Evolutionary conservation across 2,888 invertebrate genomes (phyloP).

Genomic region (Aricia artaxerxes): DNA sequence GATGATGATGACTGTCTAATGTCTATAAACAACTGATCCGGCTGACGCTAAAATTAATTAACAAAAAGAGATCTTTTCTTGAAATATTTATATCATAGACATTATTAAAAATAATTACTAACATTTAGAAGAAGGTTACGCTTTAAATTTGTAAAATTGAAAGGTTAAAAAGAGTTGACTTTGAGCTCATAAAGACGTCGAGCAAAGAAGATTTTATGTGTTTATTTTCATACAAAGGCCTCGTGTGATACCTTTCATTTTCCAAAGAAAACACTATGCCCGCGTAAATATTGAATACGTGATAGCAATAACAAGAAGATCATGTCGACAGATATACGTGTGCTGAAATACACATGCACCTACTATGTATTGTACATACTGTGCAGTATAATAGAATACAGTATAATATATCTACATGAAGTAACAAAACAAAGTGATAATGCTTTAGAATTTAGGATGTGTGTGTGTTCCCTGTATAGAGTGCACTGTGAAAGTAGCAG

Average conservation of each 20-base stretch:
- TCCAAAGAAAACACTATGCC: conserved; percentile 24
- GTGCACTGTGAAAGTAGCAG: too few relatives aligned
- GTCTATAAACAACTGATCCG: not conserved
- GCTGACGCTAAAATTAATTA: not conserved
- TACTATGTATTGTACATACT: not conserved
- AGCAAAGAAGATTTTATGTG: not conserved
- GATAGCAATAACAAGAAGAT: conserved; percentile 28
- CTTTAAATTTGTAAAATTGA: not conserved
- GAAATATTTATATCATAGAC: not conserved
- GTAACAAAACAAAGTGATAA: too few relatives aligned
- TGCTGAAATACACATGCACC: conserved; percentile 11
- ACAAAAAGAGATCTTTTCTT: not conserved
- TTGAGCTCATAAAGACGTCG: not conserved
- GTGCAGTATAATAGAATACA: not conserved
- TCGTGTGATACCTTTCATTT: conserved; percentile 14
- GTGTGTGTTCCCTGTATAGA: too few relatives aligned
- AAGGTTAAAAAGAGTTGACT: conserved; percentile 6
- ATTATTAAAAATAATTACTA: conserved; percentile 9
- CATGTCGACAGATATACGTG: conserved; percentile 17
- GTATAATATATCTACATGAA: not conserved
- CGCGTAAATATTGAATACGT: conserved; percentile 27
- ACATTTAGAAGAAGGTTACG: not conserved
- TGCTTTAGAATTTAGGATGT: too few relatives aligned
- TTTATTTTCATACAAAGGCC: conserved; percentile 20
- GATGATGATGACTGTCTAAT: too few relatives aligned